phyloP scores from a whole-genome alignment of 1,140 invertebrate species.

The Coboldia fuscipes region DNA sequence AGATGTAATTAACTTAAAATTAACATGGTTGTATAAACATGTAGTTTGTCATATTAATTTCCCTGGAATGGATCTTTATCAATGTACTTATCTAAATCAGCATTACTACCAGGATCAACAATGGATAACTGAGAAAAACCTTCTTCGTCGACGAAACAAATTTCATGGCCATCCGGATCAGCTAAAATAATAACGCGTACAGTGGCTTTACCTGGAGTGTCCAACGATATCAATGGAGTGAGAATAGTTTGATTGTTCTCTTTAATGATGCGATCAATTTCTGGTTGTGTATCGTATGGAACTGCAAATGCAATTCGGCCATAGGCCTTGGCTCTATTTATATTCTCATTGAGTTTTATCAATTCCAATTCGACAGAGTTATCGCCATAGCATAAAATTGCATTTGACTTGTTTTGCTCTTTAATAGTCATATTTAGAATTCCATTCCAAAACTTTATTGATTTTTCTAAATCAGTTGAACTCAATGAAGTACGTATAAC shows the following conservation, averaged over 20 bases:
- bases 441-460: conserved; percentile 64
- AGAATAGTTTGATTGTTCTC: conserved; percentile 54
- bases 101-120: conserved; percentile 63
- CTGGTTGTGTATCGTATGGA: conserved; percentile 47
- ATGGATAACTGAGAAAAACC: conserved; percentile 74
- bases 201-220: conserved; percentile 91
- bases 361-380: conserved; percentile 59
- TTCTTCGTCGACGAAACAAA: conserved; percentile 96
- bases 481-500: conserved; percentile 61
- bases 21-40: not conserved
- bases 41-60: conserved; percentile 1
- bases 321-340: conserved; percentile 80
- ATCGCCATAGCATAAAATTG: conserved; percentile 45
- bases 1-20: not conserved
- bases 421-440: conserved; percentile 53
- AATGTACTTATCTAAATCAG: conserved; percentile 60
- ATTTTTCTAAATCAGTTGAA: conserved; percentile 52
- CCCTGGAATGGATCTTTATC: conserved; percentile 18
- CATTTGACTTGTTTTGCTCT: conserved; percentile 29
- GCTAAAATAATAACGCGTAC: conserved; percentile 89
- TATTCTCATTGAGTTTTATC: conserved; percentile 37
- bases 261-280: conserved; percentile 52
- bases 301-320: conserved; percentile 88
- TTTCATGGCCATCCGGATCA: conserved; percentile 94
- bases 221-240: conserved; percentile 69